These are phyloP conservation scores for Brachionichthys hirsutus DNA, from an alignment of 2,113 vertebrate species.

Conservation along the genomic window DNA sequence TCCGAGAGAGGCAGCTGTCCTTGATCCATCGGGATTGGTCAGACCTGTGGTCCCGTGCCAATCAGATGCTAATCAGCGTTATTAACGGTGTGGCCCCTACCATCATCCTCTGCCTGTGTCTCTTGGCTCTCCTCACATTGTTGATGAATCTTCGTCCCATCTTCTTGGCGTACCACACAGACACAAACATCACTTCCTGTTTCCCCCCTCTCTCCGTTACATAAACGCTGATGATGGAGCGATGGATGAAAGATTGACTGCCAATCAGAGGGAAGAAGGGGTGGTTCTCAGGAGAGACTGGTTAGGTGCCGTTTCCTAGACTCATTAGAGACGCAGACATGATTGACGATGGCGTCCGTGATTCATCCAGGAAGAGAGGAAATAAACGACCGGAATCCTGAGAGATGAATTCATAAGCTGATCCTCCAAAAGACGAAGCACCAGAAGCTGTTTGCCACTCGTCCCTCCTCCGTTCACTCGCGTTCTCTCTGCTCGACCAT, in stretches of 20 bases:
- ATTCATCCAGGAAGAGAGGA: slow-evolving; percentile 2
- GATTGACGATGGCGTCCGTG: slow-evolving; percentile 28
- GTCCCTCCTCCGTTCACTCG: slow-evolving; percentile 39
- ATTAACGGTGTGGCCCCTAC: slow-evolving; percentile 36
- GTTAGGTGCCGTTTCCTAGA: slow-evolving; percentile 17
- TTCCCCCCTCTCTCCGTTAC: slow-evolving; percentile 23
- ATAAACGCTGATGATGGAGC: slow-evolving; percentile 40
- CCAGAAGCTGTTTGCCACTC: slow-evolving; percentile 32
- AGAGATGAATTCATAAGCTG: not conserved
- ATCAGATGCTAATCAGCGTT: too few species aligned
- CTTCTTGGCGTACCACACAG: slow-evolving; percentile 84
- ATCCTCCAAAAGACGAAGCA: slow-evolving; percentile 1
- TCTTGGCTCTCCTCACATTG: slow-evolving; percentile 78
- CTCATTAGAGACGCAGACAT: slow-evolving; percentile 21
- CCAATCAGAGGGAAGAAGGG: not conserved
- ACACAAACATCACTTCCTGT: slow-evolving; percentile 76
- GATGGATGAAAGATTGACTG: slow-evolving; percentile 47
- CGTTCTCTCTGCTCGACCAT: slow-evolving; percentile 31
- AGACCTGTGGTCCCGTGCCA: not conserved
- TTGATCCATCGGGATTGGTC: not conserved
- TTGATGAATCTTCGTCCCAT: slow-evolving; percentile 79
- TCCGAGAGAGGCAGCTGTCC: not conserved
- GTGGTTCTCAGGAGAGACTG: not conserved
- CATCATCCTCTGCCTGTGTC: slow-evolving; percentile 76
- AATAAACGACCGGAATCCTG: not conserved